Base-by-base conservation (phyloP, 23 tunicate genomes). In the Clavelina lepadiformis region DNA sequence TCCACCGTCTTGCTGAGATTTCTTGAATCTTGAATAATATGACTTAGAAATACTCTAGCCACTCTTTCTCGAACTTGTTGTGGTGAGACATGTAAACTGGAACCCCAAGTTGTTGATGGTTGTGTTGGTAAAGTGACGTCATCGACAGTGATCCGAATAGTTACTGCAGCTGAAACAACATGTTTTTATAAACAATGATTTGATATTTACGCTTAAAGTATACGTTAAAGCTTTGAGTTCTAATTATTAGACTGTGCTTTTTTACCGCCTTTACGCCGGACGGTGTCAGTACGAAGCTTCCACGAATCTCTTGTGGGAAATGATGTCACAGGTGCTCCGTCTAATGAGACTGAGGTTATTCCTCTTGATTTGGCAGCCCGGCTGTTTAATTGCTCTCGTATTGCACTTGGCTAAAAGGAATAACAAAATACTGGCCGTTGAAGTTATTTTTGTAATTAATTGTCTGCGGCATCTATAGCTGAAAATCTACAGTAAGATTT, bases 251-350 rank as follows among this genome's bases (percentile, higher is more conserved):
- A 41, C 15, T n/a, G n/a, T n/a, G n/a, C n/a, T n/a, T n/a, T n/a
- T 58, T 0, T 3, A 86, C 95, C 95, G 72, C 95, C 95, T 56
- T 82, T 82, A 57, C 95, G 60, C 31, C 84, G 55, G 23, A 86
- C 80, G 28, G 85, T 77, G 72, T 86, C 95, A 7, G 95, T 86
- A 18, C 85, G 79, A 37, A 86, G 77, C 36, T 86, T 86, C 95
- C 95, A 86, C 53, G 95, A 52, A 56, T 86, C 85, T 28, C 95
- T 69, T 1, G 95, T 52, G n/a, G 95, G 95, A 65, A 86, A 86
- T 64, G 85, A 78, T 63, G 80, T 78, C 52, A 82, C 76, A 13
- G 75, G 64, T 22, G 71, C 36, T 37, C 75, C 75, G 53, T 86
- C 95, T 56, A 86, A 50, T 30, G 85, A 78, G 7, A 68, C 35